Conservation (phyloP, 2,888 invertebrate genomes). For the Eupithecia dodoneata region DNA sequence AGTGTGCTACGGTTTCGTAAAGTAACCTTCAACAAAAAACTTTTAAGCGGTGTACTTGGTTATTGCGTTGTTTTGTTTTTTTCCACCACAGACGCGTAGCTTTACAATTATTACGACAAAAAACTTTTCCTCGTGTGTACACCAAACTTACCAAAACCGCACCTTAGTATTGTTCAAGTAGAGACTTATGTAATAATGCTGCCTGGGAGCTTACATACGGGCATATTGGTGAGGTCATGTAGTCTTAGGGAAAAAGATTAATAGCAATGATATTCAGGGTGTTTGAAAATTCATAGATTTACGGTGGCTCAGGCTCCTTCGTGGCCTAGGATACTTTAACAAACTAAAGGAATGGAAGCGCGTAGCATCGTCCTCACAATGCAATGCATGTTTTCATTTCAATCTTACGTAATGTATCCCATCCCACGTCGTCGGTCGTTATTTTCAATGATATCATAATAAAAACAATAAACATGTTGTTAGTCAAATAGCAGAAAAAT, state of each 20-base stretch:
- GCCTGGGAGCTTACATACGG: not conserved
- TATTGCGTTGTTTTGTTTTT: conserved; percentile 3
- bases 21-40: conserved; percentile 25
- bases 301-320: not conserved
- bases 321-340: not conserved
- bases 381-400: conserved; percentile 4
- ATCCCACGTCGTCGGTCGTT: not conserved
- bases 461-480: conserved; percentile 17
- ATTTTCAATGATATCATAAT: conserved; percentile 13
- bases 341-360: not conserved
- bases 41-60: not conserved
- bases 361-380: not conserved
- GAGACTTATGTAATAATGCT: not conserved
- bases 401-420: not conserved
- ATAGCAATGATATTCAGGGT: not conserved
- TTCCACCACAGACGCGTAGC: not conserved
- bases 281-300: not conserved
- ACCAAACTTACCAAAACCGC: not conserved
- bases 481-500: conserved; percentile 10
- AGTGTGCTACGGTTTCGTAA: conserved; percentile 18
- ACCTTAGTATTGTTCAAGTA: not conserved
- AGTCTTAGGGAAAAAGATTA: not conserved
- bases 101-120: not conserved
- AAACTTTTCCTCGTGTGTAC: not conserved
- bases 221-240: not conserved